Conservation (phyloP, 2,113 vertebrate genomes). For the Rynchops niger region DNA sequence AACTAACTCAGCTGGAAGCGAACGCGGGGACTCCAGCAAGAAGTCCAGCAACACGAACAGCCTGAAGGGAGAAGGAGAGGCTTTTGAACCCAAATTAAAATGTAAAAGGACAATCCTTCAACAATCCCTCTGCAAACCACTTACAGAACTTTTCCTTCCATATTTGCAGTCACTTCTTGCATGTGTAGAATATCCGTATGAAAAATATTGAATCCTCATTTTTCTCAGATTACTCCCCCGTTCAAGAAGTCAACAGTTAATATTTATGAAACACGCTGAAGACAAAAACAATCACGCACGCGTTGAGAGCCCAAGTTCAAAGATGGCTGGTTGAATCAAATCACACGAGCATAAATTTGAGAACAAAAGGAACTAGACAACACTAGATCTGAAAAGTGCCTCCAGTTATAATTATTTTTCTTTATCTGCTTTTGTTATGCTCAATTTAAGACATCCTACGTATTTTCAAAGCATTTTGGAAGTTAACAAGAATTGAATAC, state of each 20-base stretch:
- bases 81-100: neutral
- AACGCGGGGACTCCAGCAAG: neutral
- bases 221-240: neutral
- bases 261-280: neutral
- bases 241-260: neutral
- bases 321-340: neutral
- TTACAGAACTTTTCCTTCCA: neutral
- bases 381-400: neutral
- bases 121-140: neutral
- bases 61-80: neutral
- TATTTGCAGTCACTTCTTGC: neutral
- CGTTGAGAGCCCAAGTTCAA: neutral
- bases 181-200: neutral
- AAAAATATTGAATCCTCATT: neutral
- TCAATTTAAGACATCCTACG: neutral
- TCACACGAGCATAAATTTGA: neutral
- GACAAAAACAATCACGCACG: neutral
- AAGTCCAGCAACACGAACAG: neutral
- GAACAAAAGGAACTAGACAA: neutral
- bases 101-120: neutral
- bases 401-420: neutral
- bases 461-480: neutral
- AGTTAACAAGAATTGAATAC: neutral
- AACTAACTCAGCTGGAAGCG: neutral
- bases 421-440: neutral